Evolutionary conservation across 2,888 invertebrate species (phyloP), one percentile per base, ranked within the genome.

Genomic region (Chydorus sphaericus): DNA sequence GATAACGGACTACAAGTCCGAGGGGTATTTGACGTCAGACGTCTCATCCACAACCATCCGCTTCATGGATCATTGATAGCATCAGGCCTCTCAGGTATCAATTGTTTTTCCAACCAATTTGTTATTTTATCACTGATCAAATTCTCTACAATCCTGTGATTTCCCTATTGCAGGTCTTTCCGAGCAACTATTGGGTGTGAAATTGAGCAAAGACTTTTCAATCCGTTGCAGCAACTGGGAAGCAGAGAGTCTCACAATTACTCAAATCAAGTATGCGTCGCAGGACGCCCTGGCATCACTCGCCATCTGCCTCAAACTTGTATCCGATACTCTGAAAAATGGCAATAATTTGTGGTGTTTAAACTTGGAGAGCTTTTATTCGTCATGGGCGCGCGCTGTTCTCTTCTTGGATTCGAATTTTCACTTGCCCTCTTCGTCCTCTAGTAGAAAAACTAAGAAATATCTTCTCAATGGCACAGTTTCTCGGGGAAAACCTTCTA

Each of bases 181-280:
- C 1, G 70, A 78, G 58, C 69, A 73, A 1, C 68, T 81, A 38
- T 70, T 87, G 7, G 73, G 75, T 38, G 70, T 81, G 14, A 68
- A 73, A 54, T 67, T 88, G 65, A 79, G 82, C 63, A 88, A 88
- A 66, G 73, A 76, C 62, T 77, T 77, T 73, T 68, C 76, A 64
- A 67, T 86, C 29, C 75, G 82, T 37, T 83, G 84, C 65, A 80
- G 85, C 58, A 71, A 88, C 65, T 88, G 88, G 88, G 81, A 83
- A 62, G 79, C 80, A 0, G 71, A 75, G 2, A 65, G 65, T 2
- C 71, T 88, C 10, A 73, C 76, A 10, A 65, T 73, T 1, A 71
- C 73, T 56, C 87, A 88, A 69, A 68, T 77, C 0, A 70, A 75
- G n/a, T 88, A 88, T 68, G 87, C 87, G 0, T 83, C 87, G 1